These are phyloP conservation scores for Telmatochromis sp. DNA, from an alignment of 2,113 vertebrate species.

Conservation along the genomic window DNA sequence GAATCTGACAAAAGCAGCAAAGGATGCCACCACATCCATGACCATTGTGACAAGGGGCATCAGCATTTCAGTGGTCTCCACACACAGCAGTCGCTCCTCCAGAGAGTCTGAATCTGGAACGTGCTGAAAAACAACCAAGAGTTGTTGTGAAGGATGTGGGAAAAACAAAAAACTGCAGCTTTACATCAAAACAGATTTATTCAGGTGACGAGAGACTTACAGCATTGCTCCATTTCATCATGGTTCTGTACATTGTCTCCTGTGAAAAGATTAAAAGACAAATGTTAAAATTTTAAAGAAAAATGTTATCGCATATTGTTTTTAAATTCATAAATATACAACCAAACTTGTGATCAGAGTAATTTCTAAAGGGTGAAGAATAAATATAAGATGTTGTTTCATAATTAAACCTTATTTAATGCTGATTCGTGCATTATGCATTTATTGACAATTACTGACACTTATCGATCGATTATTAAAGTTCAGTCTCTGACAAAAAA, in stretches of 20 bases:
- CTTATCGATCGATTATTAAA: neutral
- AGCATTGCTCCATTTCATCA: slow-evolving; percentile 25
- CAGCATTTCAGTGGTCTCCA: neutral
- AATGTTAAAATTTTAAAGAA: neutral
- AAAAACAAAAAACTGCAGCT: neutral
- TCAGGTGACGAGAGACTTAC: neutral
- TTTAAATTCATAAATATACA: neutral
- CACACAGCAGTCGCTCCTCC: slow-evolving; percentile 14
- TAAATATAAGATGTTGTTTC: neutral
- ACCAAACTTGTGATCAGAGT: neutral
- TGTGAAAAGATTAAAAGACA: neutral
- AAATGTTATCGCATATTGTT: neutral
- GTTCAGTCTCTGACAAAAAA: neutral
- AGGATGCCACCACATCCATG: neutral
- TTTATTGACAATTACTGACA: neutral
- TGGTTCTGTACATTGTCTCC: neutral
- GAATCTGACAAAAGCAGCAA: slow-evolving; percentile 1
- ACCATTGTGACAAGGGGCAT: neutral
- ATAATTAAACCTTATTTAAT: neutral
- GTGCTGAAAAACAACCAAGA: neutral
- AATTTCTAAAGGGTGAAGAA: neutral
- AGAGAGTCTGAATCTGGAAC: neutral
- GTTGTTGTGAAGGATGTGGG: neutral
- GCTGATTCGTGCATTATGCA: neutral
- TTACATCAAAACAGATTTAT: no score